Base-by-base conservation (phyloP, 2,888 invertebrate species). In the Macrosoma leucophasiata region DNA sequence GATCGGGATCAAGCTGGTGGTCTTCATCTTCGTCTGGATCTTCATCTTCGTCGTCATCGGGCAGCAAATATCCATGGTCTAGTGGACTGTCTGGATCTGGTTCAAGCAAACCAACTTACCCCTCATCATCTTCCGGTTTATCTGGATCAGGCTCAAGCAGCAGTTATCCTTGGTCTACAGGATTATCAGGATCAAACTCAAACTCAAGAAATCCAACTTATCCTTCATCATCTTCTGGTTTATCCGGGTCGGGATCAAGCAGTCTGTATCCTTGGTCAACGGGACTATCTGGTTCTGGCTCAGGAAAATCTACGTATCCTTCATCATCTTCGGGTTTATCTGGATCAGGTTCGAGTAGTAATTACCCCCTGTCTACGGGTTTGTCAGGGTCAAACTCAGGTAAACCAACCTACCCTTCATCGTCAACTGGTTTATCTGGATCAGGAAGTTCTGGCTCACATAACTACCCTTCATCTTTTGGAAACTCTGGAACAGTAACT, bases 61-160 rank as follows among this genome's bases (percentile, higher is more conserved):
- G 31, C 9, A 29, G 33, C 21, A 41, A 29, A 15, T 43, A 41
- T 29, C 43, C 44, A 4, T 32, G 46, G 8, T 31, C 39, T n/a
- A 26, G 19, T 8, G 55, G 57, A 3, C 22, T 50, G 10, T 51
- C 55, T 1, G 52, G 55, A 23, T 30, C 31, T 1, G 39, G 46
- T 2, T 39, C 41, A 13, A 13, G 39, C 29, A 15, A 38, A 25
- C 27, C 39, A 29, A 21, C n/a, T n/a, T 49, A 52, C 29, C 53
- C 58, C 24, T 47, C 56, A 3, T 43, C 56, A 4, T 43, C 41
- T 5, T 30, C 44, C 9, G 53, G 58, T 2, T 14, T 50, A 13
- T 56, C 54, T 1, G 54, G 43, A 3, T 9, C 36, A 11, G 42
- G 47, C 18, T 29, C 37, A 20, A 26, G 35, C 9, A 22, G 23